These are phyloP conservation scores for Macropis europaea DNA, from an alignment of 2,888 invertebrate species.

Conservation along the genomic window DNA sequence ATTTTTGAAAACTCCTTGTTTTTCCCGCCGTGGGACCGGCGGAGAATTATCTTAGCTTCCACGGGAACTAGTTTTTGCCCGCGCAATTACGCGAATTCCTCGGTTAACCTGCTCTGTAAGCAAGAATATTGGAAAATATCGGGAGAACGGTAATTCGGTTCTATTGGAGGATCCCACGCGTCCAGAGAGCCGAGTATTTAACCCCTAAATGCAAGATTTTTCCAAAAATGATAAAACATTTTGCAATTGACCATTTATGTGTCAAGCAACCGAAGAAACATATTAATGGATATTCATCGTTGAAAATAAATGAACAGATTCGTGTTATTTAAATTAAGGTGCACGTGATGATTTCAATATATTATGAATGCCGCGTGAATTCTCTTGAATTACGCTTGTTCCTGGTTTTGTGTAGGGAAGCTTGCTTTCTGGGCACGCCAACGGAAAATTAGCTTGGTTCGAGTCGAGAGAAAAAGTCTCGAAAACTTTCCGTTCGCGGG, in stretches of 20 bases:
- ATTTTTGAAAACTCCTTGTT: slow-evolving; percentile 32
- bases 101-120: neutral
- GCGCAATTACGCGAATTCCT: slow-evolving; percentile 11
- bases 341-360: neutral
- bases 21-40: neutral
- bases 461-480: neutral
- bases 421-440: neutral
- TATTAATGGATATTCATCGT: no score
- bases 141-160: no score
- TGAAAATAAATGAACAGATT: no score
- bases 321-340: neutral
- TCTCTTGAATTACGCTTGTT: neutral
- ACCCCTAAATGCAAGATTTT: no score
- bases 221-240: no score
- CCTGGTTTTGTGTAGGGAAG: neutral
- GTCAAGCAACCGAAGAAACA: no score
- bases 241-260: no score
- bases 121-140: no score
- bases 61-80: neutral
- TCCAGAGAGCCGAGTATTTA: no score
- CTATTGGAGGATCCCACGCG: no score
- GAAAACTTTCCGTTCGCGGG: neutral
- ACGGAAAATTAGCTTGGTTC: slow-evolving; percentile 28
- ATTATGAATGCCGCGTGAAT: neutral
- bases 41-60: neutral